These are phyloP conservation scores for Ptiloglossa arizonensis DNA, from an alignment of 1,140 invertebrate genomes.

Conservation along the genomic window DNA sequence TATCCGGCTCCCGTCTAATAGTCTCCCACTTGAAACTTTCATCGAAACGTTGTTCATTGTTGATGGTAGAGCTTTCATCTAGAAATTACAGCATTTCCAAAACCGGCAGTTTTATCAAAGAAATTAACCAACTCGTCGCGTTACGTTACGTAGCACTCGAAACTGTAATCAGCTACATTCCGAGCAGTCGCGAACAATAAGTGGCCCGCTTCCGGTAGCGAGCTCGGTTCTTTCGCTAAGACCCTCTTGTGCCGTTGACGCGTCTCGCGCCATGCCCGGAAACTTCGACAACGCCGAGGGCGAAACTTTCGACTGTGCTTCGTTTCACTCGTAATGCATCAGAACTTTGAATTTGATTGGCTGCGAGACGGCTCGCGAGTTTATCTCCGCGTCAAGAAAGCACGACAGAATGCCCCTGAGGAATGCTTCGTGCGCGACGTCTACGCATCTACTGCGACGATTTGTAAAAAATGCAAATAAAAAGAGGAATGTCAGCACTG, in stretches of 20 bases:
- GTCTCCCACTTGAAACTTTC: no score
- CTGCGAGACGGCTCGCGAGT: neutral
- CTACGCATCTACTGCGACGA: no score
- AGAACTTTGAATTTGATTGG: conserved; percentile 14
- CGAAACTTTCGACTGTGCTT: neutral
- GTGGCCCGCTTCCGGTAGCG: conserved; percentile 8
- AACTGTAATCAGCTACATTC: conserved; percentile 5
- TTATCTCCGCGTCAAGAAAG: neutral
- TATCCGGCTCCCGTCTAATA: no score
- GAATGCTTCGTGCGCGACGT: no score
- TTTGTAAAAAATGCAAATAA: no score
- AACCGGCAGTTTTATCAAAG: neutral
- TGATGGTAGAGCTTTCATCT: no score
- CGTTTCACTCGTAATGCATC: neutral
- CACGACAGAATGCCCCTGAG: neutral
- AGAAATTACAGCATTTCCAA: neutral
- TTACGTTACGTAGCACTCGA: neutral
- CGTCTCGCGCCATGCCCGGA: neutral
- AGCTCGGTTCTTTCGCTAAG: conserved; percentile 4
- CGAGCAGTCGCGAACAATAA: neutral
- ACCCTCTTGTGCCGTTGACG: no score
- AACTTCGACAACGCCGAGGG: neutral
- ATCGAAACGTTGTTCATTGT: no score
- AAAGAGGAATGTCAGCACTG: no score
- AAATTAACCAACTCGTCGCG: conserved; percentile 23